Conservation (phyloP, 2,113 vertebrate genomes). For the Eubucco bourcierii region DNA sequence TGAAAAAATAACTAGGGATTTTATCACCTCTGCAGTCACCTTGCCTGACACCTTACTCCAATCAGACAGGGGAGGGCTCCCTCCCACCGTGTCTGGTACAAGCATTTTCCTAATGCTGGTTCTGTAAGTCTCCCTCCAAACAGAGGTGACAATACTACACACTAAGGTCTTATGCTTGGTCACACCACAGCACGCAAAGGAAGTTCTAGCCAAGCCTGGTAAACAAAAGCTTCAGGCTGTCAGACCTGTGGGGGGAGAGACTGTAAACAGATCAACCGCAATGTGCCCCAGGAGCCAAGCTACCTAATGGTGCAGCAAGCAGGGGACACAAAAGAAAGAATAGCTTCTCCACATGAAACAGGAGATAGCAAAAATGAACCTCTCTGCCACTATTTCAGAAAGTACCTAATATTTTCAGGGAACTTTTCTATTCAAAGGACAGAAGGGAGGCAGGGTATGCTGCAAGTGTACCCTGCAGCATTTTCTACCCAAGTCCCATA, state of each 20-base stretch:
- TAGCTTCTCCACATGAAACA: background rate
- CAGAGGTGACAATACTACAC: accelerated
- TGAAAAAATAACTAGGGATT: background rate
- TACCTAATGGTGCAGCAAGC: background rate
- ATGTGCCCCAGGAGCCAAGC: accelerated
- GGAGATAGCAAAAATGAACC: background rate
- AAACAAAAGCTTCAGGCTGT: background rate
- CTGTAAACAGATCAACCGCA: background rate
- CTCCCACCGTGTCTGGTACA: background rate
- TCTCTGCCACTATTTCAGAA: background rate
- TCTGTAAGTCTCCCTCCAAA: background rate
- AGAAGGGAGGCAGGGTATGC: background rate
- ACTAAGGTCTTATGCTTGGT: background rate
- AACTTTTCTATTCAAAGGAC: background rate
- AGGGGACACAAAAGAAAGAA: background rate
- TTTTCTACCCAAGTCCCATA: background rate
- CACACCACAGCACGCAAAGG: background rate
- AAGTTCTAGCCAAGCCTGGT: background rate
- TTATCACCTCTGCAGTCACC: background rate
- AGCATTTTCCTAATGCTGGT: accelerated
- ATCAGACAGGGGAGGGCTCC: background rate
- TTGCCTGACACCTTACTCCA: background rate
- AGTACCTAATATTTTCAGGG: background rate
- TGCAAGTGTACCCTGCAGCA: background rate
- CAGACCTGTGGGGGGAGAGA: background rate